Evolutionary conservation across 2,113 vertebrate genomes (phyloP), one percentile per base, ranked within the genome.

Genomic region (Myiozetetes cayanensis): DNA sequence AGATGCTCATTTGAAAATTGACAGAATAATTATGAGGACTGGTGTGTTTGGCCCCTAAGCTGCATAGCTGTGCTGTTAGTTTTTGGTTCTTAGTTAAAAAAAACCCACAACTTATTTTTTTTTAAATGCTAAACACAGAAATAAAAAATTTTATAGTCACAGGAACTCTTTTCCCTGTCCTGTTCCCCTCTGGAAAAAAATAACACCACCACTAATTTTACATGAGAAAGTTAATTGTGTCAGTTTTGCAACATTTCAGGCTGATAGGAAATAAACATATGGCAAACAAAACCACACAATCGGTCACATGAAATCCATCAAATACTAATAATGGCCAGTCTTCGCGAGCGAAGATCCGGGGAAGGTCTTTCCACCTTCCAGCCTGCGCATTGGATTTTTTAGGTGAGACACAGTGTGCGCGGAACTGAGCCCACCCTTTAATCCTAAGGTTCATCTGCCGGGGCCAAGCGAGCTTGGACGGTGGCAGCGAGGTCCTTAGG

Each of bases 21-120:
- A 95, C 94, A 76, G 89, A 95, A 97, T 74, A 90, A 90, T 96
- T 97, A 96, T 89, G 93, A 96, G 95, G 96, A 92, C 94, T 50
- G 16, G 80, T 91, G 87, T 85, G 12, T 95, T 92, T 93, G 96
- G 91, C 77, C 96, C 95, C 88, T 88, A 92, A 94, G 87, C 96
- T 97, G 96, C 97, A 97, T 97, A 97, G 96, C 90, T 97, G 90
- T 97, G 96, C 95, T 63, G 23, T 94, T 97, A 96, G 89, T 97
- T 98, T 97, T 98, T 97, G 96, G 93, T 97, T 97, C 93, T 97
- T 97, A 94, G 97, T 96, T 97, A 96, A n/a, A 92, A 90, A 93
- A 85, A 65, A 80, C n/a, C n/a, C 15, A 2, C 19, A 24, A 49
- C 44, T 14, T 31, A 16, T 50, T 50, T 25, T 43, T 61, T 67